These are phyloP conservation scores for Petrocephalus schoutedeni DNA, from an alignment of 2,797 vertebrate species.

Conservation along the genomic window DNA sequence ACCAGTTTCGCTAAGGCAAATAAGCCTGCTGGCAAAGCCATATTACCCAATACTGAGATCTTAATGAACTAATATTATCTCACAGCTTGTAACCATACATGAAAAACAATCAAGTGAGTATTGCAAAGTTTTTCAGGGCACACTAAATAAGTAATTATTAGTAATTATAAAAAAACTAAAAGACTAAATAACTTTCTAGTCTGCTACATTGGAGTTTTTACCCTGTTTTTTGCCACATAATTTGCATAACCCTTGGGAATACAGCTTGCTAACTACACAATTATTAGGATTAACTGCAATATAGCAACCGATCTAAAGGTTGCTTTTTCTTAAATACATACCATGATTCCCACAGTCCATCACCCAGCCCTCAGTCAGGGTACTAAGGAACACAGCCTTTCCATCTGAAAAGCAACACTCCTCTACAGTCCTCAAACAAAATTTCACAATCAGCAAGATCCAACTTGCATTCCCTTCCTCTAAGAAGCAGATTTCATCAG, in stretches of 20 bases:
- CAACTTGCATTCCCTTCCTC: conserved; percentile 1
- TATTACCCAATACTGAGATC: background rate
- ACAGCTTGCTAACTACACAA: background rate
- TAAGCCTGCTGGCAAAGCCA: background rate
- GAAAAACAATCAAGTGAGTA: background rate
- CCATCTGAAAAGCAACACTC: background rate
- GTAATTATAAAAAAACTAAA: background rate
- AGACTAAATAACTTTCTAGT: background rate
- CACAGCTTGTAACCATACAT: background rate
- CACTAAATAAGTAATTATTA: background rate
- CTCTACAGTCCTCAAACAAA: background rate
- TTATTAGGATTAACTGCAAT: background rate
- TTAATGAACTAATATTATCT: background rate
- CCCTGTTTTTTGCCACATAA: background rate
- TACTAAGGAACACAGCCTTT: background rate
- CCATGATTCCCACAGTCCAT: background rate
- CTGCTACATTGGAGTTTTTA: background rate
- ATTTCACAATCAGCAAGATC: background rate
- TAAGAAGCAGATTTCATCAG: background rate
- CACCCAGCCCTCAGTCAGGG: background rate
- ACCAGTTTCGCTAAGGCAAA: background rate
- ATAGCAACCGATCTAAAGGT: background rate
- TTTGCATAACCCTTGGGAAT: background rate
- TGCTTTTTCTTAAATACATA: background rate
- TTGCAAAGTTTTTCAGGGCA: background rate